Base-by-base conservation (phyloP, 2,113 vertebrate genomes). In the Rhinogobius similis region DNA sequence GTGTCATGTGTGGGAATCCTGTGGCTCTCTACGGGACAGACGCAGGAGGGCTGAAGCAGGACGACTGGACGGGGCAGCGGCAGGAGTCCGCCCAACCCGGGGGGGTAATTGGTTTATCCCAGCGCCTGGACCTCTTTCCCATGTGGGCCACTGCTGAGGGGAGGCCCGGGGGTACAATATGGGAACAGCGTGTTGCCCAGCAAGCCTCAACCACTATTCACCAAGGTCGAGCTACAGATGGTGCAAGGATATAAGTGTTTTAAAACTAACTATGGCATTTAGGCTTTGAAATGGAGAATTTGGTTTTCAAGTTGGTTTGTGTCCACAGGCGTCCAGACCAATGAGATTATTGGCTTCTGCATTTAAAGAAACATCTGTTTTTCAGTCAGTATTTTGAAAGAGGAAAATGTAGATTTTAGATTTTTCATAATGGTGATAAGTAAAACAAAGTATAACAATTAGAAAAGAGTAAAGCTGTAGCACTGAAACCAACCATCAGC, bases 131-230 rank as follows among this genome's bases (percentile, higher is more conserved):
- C 85, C 38, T 91, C 84, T 83, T 93, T 93, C 91, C 90, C 92
- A 93, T 92, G 92, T 91, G 89, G 89, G 85, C 88, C 86, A 90
- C 92, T 91, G 92, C 91, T 93, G 92, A 39, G 90, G 70, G 68
- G 87, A 90, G 88, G 89, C 88, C 82, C 76, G 56, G 65, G 82
- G 84, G 85, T 84, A 93, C 86, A 93, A 93, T 90, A 87, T 87
- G 78, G 83, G 84, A 90, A 87, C 90, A 93, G 92, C 90, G 26
- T 87, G 92, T 90, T 39, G 72, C 88, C 81, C 85, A 81, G 82
- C 71, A 77, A 55, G 70, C 66, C 53, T 26, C 78, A 82, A 56
- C 61, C 48, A 72, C 81, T 86, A 87, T 91, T 90, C 82, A 86
- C 48, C 46, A n/a, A 23, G 44, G 67, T 36, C 18, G 16, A 4